These are phyloP conservation scores for Trichomalopsis sarcophagae DNA, from an alignment of 1,140 invertebrate genomes.

Conservation along the genomic window DNA sequence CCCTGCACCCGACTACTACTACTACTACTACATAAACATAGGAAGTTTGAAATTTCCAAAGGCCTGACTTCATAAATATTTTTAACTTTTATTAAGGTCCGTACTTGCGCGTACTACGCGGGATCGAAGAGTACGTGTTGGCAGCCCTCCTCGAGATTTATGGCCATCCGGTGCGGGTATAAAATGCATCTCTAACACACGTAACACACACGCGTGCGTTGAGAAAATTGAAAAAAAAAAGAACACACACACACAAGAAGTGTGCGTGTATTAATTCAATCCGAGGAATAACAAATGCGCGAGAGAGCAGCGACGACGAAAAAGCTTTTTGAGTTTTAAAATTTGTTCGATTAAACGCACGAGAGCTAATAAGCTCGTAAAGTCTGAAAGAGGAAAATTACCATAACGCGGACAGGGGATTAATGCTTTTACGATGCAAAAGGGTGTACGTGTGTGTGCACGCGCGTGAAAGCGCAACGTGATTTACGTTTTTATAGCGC, in stretches of 20 bases:
- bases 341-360: too few relatives aligned
- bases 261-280: background rate
- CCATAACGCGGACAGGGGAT: too few relatives aligned
- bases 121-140: slow-evolving; percentile 32
- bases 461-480: too few relatives aligned
- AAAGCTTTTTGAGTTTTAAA: too few relatives aligned
- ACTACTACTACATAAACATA: background rate
- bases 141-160: slow-evolving; percentile 35
- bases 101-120: background rate
- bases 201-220: background rate
- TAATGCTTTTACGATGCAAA: too few relatives aligned
- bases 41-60: background rate
- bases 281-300: too few relatives aligned
- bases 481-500: background rate
- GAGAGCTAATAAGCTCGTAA: too few relatives aligned
- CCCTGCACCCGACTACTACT: background rate
- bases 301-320: too few relatives aligned
- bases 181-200: too few relatives aligned
- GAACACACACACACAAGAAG: background rate
- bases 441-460: too few relatives aligned
- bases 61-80: slow-evolving; percentile 8
- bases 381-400: too few relatives aligned
- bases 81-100: slow-evolving; percentile 22
- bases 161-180: slow-evolving; percentile 34
- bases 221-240: slow-evolving; percentile 51